Evolutionary conservation across 1,140 invertebrate species (phyloP).

Genomic region (Yoshiicerus persimilis): DNA sequence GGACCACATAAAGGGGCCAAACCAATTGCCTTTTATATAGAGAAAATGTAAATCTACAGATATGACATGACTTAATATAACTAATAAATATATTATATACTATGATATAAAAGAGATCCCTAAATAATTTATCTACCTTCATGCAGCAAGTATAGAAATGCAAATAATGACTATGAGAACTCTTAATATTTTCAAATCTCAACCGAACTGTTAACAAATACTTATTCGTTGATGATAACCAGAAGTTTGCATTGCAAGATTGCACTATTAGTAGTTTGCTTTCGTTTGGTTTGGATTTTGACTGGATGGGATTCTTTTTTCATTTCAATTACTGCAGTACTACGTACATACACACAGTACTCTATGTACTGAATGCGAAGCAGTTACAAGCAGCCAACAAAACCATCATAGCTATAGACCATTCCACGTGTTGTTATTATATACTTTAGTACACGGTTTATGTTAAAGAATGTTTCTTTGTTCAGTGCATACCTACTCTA

Average conservation of each 20-base stretch:
- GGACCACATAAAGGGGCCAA: not conserved
- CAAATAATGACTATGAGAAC: not conserved
- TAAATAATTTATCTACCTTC: not conserved
- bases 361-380: too few species aligned
- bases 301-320: not conserved
- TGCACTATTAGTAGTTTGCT: not conserved
- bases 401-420: not conserved
- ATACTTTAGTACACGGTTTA: not conserved
- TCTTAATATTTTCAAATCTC: not conserved
- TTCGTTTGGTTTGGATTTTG: not conserved
- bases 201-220: not conserved
- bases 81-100: not conserved
- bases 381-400: not conserved
- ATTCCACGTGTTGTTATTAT: not conserved
- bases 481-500: not conserved
- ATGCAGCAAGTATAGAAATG: too few species aligned
- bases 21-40: not conserved
- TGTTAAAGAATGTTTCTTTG: not conserved
- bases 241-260: not conserved
- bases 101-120: not conserved
- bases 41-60: not conserved
- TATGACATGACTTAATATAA: not conserved
- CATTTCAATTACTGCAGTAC: too few species aligned
- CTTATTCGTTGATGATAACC: not conserved
- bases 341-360: not conserved